Evolutionary conservation across 2,888 invertebrate genomes (phyloP).

Genomic region (Pristionchus exspectatus): DNA sequence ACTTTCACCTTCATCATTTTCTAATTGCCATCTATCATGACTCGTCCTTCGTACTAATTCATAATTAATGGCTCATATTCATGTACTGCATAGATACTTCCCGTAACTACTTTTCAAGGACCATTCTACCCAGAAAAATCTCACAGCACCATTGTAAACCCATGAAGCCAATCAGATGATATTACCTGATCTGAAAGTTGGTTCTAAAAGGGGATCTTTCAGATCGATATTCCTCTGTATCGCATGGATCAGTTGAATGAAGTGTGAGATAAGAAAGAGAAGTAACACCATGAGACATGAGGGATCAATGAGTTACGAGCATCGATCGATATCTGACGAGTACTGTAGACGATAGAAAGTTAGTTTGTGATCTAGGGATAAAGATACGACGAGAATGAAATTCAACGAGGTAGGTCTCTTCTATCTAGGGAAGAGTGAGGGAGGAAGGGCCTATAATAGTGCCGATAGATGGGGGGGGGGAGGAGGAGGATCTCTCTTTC

Average conservation of each 20-base stretch:
- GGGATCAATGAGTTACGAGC: constrained; percentile 7
- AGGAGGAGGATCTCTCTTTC: neutral
- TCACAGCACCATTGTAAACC: neutral
- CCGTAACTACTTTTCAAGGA: no score
- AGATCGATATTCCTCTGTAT: constrained; percentile 1
- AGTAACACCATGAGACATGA: constrained; percentile 28
- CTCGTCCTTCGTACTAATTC: neutral
- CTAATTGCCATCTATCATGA: neutral
- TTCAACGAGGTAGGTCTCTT: neutral
- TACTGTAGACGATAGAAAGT: constrained; percentile 12
- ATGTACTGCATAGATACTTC: neutral
- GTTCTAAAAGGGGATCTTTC: neutral
- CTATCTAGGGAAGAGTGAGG: neutral
- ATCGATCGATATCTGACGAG: constrained; percentile 20
- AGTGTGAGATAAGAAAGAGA: neutral
- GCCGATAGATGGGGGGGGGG: neutral
- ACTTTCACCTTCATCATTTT: neutral
- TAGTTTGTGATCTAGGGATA: neutral
- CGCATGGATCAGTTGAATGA: neutral
- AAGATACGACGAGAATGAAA: neutral
- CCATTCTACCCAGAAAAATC: neutral
- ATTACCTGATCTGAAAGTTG: constrained; percentile 6
- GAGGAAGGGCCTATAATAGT: constrained; percentile 43
- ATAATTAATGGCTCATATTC: neutral
- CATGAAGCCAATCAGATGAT: neutral